Evolutionary conservation across 1,140 invertebrate genomes (phyloP).

Genomic region (Euglossa dilemma): DNA sequence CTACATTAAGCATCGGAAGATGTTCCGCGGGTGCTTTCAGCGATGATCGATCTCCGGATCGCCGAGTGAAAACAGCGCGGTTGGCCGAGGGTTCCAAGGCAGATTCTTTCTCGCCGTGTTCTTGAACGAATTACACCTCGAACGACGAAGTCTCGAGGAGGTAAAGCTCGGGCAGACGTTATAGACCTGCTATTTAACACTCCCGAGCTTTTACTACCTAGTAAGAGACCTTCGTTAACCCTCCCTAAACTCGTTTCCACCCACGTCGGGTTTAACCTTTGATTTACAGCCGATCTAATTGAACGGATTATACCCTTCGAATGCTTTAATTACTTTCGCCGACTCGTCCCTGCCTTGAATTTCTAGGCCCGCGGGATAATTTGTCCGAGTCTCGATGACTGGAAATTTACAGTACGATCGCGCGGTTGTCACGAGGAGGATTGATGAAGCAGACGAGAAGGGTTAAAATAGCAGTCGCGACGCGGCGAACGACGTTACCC

Average conservation of each 20-base stretch:
- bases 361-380: neutral
- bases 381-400: neutral
- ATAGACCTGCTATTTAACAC: neutral
- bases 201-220: neutral
- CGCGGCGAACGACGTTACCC: constrained; percentile 28
- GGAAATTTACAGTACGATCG: neutral
- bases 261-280: neutral
- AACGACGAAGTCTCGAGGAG: neutral
- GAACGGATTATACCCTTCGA: neutral
- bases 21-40: neutral
- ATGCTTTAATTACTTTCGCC: neutral
- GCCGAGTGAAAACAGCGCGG: neutral
- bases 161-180: no score
- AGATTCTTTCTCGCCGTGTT: no score
- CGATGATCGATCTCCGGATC: neutral
- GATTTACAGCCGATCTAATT: neutral
- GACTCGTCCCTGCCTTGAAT: neutral
- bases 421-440: neutral
- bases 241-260: no score
- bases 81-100: neutral
- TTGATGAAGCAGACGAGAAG: neutral
- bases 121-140: neutral
- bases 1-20: constrained; percentile 41
- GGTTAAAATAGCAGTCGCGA: constrained; percentile 35
- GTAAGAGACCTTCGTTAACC: neutral